phyloP scores from a whole-genome alignment of 2,888 invertebrate genomes.

The Dynastes grantii region DNA sequence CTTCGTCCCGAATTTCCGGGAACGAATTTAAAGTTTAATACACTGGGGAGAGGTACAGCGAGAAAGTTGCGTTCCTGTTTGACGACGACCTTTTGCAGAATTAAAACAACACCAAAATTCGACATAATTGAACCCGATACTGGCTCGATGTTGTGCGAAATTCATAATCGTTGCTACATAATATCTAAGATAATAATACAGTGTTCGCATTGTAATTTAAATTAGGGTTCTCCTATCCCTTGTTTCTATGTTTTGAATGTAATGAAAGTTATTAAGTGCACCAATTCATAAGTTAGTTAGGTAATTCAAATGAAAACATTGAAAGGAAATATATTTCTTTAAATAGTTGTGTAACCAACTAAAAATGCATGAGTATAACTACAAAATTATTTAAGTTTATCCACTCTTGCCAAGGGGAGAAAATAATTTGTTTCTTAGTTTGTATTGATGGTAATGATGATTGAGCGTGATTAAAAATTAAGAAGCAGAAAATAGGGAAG shows the following conservation, averaged over 20 bases:
- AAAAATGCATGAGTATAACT: no score
- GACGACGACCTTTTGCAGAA: slow-evolving; percentile 28
- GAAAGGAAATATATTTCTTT: no score
- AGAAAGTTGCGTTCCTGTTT: slow-evolving; percentile 32
- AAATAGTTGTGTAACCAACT: no score
- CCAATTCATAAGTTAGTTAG: no score
- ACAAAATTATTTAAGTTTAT: no score
- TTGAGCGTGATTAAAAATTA: no score
- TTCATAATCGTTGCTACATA: slow-evolving; percentile 28
- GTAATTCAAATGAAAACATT: no score
- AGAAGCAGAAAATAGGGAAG: no score
- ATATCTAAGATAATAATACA: slow-evolving; percentile 15
- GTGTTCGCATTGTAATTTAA: slow-evolving; percentile 8
- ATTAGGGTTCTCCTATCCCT: background rate
- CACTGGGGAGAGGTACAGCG: slow-evolving; percentile 29
- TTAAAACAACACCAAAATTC: slow-evolving; percentile 33
- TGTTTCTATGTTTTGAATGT: background rate
- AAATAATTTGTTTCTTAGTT: no score
- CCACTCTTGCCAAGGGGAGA: no score
- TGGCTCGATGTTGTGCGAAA: slow-evolving; percentile 3
- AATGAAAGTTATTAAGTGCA: no score
- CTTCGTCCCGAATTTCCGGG: slow-evolving; percentile 44
- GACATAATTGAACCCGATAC: slow-evolving; percentile 25
- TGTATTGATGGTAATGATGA: no score
- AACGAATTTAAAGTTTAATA: slow-evolving; percentile 43